phyloP scores from a whole-genome alignment of 2,888 invertebrate genomes.

The Fragum sueziense region DNA sequence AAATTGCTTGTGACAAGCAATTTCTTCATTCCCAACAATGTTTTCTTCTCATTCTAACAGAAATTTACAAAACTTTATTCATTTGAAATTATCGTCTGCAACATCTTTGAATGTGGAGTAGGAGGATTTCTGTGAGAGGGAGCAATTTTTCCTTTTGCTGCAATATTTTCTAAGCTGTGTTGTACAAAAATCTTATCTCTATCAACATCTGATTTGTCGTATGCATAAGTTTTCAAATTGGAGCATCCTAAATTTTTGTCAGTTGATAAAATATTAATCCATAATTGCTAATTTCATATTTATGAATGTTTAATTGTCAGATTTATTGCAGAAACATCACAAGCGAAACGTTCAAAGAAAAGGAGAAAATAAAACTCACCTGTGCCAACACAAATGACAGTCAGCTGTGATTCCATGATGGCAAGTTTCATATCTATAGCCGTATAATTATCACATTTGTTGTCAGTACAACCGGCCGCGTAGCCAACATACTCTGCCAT shows the following conservation, averaged over 20 bases:
- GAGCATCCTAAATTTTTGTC: too few relatives aligned
- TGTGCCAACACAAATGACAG: conserved; percentile 76
- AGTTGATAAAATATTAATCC: not conserved
- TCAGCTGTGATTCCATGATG: conserved; percentile 64
- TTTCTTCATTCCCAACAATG: conserved; percentile 10
- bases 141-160: not conserved
- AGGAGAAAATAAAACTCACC: not conserved
- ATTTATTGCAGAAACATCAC: not conserved
- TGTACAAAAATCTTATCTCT: too few relatives aligned
- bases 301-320: not conserved
- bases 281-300: not conserved
- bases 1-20: not conserved
- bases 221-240: too few relatives aligned
- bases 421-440: conserved; percentile 59
- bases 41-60: too few relatives aligned
- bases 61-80: too few relatives aligned
- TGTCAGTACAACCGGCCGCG: conserved; percentile 73
- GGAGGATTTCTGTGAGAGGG: not conserved
- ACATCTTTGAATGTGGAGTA: too few relatives aligned
- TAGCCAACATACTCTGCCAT: conserved; percentile 61
- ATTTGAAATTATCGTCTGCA: too few relatives aligned
- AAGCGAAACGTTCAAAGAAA: not conserved
- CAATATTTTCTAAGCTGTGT: too few relatives aligned
- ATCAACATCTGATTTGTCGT: too few relatives aligned
- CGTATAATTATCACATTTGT: conserved; percentile 68